Evolutionary conservation across 1,140 invertebrate species (phyloP).

Genomic region (Trichogramma pretiosum): DNA sequence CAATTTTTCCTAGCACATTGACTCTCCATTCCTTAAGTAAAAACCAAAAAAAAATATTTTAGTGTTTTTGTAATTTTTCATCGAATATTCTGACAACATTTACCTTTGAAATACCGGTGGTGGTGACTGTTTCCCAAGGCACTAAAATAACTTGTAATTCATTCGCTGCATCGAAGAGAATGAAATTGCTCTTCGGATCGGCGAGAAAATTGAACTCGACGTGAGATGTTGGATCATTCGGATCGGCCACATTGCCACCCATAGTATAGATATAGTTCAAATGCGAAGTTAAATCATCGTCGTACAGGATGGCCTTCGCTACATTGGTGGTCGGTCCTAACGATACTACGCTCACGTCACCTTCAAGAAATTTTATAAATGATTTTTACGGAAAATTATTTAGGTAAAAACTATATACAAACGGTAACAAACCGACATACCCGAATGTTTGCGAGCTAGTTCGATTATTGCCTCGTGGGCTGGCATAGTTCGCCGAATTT

Average conservation of each 20-base stretch:
- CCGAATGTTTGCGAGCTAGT: conserved; percentile 28
- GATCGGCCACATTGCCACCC: conserved; percentile 47
- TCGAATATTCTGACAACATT: conserved; percentile 9
- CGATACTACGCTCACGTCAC: conserved; percentile 42
- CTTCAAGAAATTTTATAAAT: conserved; percentile 21
- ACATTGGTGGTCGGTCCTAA: conserved; percentile 58
- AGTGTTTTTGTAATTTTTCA: conserved; percentile 19
- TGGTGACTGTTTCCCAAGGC: conserved; percentile 43
- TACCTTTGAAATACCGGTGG: conserved; percentile 30
- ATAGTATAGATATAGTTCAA: conserved; percentile 50
- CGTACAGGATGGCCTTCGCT: conserved; percentile 49
- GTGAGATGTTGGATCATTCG: conserved; percentile 47
- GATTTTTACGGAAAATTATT: not conserved
- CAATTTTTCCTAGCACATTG: conserved; percentile 31
- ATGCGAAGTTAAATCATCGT: conserved; percentile 45
- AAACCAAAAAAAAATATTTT: conserved; percentile 22
- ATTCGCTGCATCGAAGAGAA: conserved; percentile 45
- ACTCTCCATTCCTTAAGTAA: conserved; percentile 37
- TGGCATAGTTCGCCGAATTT: conserved; percentile 32
- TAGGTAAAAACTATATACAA: not conserved
- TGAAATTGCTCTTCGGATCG: conserved; percentile 55
- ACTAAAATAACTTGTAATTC: conserved; percentile 29
- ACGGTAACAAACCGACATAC: conserved; percentile 24
- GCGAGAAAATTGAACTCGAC: conserved; percentile 59
- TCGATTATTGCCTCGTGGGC: conserved; percentile 34